Conservation (phyloP, 2,113 vertebrate species). For the Gymnogyps californianus region DNA sequence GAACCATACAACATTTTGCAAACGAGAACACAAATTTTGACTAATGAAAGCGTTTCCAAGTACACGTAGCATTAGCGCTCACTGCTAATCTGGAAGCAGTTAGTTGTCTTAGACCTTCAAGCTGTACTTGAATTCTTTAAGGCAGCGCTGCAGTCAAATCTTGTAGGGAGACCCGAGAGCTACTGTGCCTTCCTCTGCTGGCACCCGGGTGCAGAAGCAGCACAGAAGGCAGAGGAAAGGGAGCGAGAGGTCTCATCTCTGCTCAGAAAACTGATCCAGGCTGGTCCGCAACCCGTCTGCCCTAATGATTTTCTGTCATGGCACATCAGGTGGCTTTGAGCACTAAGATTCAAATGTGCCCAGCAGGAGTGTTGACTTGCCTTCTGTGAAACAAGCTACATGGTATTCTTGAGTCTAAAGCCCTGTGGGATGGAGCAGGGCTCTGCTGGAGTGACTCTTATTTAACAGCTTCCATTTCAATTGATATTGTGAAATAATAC, state of each 20-base stretch:
- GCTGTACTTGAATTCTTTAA: no score
- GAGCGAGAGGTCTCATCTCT: neutral
- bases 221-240: neutral
- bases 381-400: rapidly evolving
- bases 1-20: neutral
- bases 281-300: neutral
- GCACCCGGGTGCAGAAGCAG: neutral
- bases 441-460: neutral
- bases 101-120: neutral
- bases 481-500: neutral
- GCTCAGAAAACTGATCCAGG: neutral
- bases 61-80: neutral
- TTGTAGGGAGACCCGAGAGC: neutral
- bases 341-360: neutral
- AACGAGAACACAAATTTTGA: neutral
- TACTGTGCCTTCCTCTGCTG: neutral
- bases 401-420: neutral
- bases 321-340: neutral
- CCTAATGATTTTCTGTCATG: neutral
- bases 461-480: neutral
- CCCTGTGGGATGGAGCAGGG: neutral
- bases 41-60: neutral
- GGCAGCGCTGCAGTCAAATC: neutral
- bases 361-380: neutral
- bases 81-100: neutral